Conservation (phyloP, 2,113 vertebrate genomes). For the Odontesthes bonariensis region DNA sequence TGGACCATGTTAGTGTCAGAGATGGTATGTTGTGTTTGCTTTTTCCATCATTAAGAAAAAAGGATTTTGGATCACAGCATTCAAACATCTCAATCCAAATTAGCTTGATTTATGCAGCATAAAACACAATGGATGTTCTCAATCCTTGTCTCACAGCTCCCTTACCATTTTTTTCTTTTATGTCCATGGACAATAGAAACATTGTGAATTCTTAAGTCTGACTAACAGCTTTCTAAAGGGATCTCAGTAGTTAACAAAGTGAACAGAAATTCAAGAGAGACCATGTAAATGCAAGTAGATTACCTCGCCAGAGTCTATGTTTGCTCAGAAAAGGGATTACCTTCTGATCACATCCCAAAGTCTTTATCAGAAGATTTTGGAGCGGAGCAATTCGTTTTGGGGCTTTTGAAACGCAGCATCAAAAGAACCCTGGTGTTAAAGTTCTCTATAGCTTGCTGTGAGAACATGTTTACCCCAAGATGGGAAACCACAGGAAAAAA, state of each 20-base stretch:
- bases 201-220: slow-evolving; percentile 54
- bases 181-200: slow-evolving; percentile 19
- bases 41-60: neutral
- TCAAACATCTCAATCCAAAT: neutral
- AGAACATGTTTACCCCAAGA: slow-evolving; percentile 54
- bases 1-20: neutral
- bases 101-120: neutral
- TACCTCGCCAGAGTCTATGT: slow-evolving; percentile 61
- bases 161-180: neutral
- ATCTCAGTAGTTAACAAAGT: slow-evolving; percentile 69
- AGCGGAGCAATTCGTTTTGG: slow-evolving; percentile 69
- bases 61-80: no score
- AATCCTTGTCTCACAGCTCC: slow-evolving; percentile 1
- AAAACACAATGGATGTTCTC: neutral
- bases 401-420: slow-evolving; percentile 66
- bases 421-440: slow-evolving; percentile 66
- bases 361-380: slow-evolving; percentile 75
- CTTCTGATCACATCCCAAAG: slow-evolving; percentile 48
- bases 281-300: slow-evolving; percentile 72
- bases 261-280: slow-evolving; percentile 51
- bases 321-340: slow-evolving; percentile 73
- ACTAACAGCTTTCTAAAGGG: slow-evolving; percentile 63
- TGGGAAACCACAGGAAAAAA: slow-evolving; percentile 35
- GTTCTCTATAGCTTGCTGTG: slow-evolving; percentile 66
- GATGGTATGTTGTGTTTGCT: neutral